A percentile compares a stretch with the other conserved stretches of the same genome.
Evolutionary conservation across 2,797 vertebrate species (phyloP).

Genomic region (Lagodon rhomboides): DNA sequence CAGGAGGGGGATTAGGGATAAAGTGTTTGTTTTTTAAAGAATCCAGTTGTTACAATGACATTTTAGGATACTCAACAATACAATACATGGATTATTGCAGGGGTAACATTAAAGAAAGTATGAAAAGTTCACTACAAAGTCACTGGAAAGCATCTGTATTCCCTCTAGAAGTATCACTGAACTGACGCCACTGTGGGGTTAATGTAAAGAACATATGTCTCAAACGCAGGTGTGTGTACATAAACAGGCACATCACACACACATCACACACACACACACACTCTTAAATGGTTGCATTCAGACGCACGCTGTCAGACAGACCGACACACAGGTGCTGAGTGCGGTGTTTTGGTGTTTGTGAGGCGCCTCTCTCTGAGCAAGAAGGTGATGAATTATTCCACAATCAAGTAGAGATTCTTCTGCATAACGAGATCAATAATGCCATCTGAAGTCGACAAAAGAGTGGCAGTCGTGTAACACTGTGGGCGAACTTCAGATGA

Average conservation of each 20-base stretch:
- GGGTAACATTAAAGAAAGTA: not conserved
- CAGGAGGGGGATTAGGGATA: slow-evolving; percentile 18
- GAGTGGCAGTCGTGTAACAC: slow-evolving; percentile 48
- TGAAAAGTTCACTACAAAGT: slow-evolving; percentile 12
- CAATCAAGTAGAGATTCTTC: slow-evolving; percentile 65
- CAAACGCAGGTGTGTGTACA: slow-evolving; percentile 10
- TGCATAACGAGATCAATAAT: slow-evolving; percentile 61
- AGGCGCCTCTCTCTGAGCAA: slow-evolving; percentile 23
- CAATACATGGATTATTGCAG: not conserved
- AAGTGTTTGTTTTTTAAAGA: not conserved
- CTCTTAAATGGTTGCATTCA: slow-evolving; percentile 18
- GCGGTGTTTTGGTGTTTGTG: slow-evolving; percentile 48
- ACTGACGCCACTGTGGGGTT: not conserved
- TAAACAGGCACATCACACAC: slow-evolving; percentile 1
- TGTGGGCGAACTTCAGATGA: slow-evolving; percentile 59
- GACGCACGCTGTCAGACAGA: slow-evolving; percentile 13
- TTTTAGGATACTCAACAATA: not conserved
- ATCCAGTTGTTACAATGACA: not conserved
- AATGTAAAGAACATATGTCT: slow-evolving; percentile 4
- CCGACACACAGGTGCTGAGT: slow-evolving; percentile 20
- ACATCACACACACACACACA: not conserved
- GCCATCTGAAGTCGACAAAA: slow-evolving; percentile 50
- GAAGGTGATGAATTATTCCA: slow-evolving; percentile 35
- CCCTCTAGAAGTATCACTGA: not conserved
- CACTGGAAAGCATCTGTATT: not conserved